Evolutionary conservation across 2,113 vertebrate genomes (phyloP), one percentile per base, ranked within the genome.

Genomic region (Alaudala cheleensis): DNA sequence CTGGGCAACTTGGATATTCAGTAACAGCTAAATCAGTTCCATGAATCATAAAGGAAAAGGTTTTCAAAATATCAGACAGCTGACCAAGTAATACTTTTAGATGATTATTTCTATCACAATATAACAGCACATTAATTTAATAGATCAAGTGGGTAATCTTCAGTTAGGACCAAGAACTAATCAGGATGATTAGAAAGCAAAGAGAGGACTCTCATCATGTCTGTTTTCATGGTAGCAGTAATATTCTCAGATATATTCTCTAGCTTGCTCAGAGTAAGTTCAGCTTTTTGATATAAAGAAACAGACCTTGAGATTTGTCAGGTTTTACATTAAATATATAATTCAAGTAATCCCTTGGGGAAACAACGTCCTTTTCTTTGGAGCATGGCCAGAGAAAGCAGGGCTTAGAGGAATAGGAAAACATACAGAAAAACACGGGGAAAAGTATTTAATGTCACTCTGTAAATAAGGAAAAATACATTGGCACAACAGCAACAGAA

Each of bases 1-100:
- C 57, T 50, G 42, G 45, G 74, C 67, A 88, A 29, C 50, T 49
- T 88, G 64, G 37, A 67, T 78, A 89, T 80, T 94, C 85, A 80
- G 6, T 51, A 88, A 83, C 29, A 88, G 40, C 11, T 31, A 88
- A 64, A 17, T 91, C 58, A 58, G 39, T 60, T 88, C 69, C 65
- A 44, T 3, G 7, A 83, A 65, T 95, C 54, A 80, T 14, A 92
- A 62, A 88, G 93, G 44, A 87, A 60, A 93, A 47, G 7, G 8
- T 66, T 95, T 92, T 76, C n/a, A 90, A 95, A 97, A 91, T 28
- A 89, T 76, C 9, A 31, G 42, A 74, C 45, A 85, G 65, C 71
- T 95, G 65, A 11, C 20, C 76, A 83, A 73, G 61, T 70, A 93
- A 74, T 25, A 58, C 28, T 88, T 93, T 87, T 21, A 65, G 29